A percentile compares a stretch with the other conserved stretches of the same genome.
Evolutionary conservation across 2,888 invertebrate species (phyloP).

Genomic region (Drosophila yooni): DNA sequence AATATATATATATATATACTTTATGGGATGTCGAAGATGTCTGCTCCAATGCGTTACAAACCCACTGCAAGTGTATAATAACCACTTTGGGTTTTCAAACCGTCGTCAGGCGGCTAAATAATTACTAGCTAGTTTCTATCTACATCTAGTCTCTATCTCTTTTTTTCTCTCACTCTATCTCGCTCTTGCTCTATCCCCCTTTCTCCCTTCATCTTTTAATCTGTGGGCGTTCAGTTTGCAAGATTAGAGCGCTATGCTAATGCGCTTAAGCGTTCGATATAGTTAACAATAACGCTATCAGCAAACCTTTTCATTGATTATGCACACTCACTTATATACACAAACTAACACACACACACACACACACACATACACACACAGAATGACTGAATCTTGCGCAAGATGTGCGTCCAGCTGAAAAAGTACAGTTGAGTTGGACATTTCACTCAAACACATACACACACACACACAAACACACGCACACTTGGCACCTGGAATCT

Average conservation of each 20-base stretch:
- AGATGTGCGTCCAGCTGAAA: conserved; percentile 52
- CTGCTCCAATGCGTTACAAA: neutral
- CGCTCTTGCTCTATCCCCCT: neutral
- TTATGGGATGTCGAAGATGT: neutral
- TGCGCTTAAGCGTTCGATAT: conserved; percentile 30
- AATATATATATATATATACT: neutral
- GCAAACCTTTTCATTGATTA: conserved; percentile 51
- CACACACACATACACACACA: conserved; percentile 5
- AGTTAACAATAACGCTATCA: conserved; percentile 46
- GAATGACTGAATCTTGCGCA: conserved; percentile 44
- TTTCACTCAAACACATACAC: neutral
- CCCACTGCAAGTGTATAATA: neutral
- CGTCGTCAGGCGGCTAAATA: neutral
- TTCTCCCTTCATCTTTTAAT: neutral
- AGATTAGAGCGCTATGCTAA: conserved; percentile 56
- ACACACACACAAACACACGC: neutral
- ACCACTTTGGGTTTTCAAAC: neutral
- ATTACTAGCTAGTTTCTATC: neutral
- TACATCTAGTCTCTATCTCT: neutral
- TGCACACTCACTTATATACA: conserved; percentile 20
- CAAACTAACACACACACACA: conserved; percentile 1
- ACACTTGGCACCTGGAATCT: conserved; percentile 16
- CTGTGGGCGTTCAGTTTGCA: conserved; percentile 27
- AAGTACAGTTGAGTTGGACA: conserved; percentile 47
- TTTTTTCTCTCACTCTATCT: neutral